These are phyloP conservation scores for Istiophorus platypterus DNA, from an alignment of 2,113 vertebrate species.

Conservation along the genomic window DNA sequence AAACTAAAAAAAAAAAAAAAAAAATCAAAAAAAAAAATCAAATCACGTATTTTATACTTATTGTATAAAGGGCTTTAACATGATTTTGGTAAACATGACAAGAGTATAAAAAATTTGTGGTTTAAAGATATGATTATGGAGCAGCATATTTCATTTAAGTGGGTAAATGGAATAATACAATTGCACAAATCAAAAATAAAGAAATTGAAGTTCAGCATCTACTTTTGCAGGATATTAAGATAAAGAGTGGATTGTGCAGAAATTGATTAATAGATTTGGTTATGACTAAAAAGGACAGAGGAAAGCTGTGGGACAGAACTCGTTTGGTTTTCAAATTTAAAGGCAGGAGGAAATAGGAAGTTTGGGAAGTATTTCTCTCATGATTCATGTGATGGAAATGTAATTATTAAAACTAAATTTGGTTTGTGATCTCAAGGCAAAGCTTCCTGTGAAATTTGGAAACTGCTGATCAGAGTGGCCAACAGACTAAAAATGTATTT, in stretches of 20 bases:
- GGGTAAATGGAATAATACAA: neutral
- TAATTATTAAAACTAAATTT: neutral
- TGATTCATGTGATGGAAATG: neutral
- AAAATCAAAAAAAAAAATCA: too few species aligned
- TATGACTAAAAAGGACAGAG: constrained; percentile 1
- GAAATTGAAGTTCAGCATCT: neutral
- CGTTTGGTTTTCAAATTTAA: neutral
- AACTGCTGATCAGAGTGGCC: neutral
- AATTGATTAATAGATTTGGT: neutral
- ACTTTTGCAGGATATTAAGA: constrained; percentile 34
- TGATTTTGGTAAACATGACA: neutral
- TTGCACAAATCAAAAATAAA: too few species aligned
- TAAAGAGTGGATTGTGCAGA: constrained; percentile 14
- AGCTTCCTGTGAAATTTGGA: neutral
- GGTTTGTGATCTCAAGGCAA: neutral
- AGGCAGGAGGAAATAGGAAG: neutral
- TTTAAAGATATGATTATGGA: neutral
- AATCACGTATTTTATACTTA: too few species aligned
- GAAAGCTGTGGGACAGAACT: neutral
- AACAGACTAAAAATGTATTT: neutral
- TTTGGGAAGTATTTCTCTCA: neutral
- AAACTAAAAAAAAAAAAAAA: too few species aligned
- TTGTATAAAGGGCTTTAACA: too few species aligned
- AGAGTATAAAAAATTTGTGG: neutral
- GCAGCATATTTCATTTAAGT: neutral